Conservation (phyloP, 2,888 invertebrate genomes). For the Drosophila lacicola region DNA sequence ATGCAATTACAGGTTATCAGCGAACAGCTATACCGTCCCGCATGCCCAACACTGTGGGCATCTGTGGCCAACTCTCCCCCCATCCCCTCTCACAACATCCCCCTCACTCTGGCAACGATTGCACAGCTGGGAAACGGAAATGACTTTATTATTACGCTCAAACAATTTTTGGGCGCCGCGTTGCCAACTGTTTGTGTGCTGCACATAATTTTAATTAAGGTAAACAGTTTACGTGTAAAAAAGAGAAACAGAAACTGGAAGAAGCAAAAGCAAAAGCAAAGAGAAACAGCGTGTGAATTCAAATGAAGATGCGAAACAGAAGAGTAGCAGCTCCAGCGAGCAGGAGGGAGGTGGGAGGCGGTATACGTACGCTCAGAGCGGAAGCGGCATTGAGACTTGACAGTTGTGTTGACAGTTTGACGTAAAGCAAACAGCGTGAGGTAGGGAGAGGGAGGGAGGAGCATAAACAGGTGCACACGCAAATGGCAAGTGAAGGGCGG, state of each 20-base stretch:
- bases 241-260: constrained; percentile 26
- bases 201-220: constrained; percentile 75
- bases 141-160: constrained; percentile 72
- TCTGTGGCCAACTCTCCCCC: background rate
- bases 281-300: constrained; percentile 50
- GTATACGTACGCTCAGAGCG: constrained; percentile 1
- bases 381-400: constrained; percentile 54
- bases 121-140: constrained; percentile 59
- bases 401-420: constrained; percentile 62
- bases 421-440: constrained; percentile 25
- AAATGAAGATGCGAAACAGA: constrained; percentile 48
- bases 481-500: background rate
- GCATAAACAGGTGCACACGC: constrained; percentile 8
- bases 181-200: constrained; percentile 56
- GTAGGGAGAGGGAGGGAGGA: background rate
- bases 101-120: background rate
- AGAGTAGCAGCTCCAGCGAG: constrained; percentile 4
- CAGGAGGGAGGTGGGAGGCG: background rate
- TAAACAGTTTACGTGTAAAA: constrained; percentile 68
- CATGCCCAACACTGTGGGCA: no score
- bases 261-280: constrained; percentile 17
- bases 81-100: background rate
- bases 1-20: constrained; percentile 56
- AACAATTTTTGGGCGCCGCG: constrained; percentile 59
- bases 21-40: constrained; percentile 4